phyloP scores from a whole-genome alignment of 2,797 vertebrate genomes.

The Naso thynnoides region DNA sequence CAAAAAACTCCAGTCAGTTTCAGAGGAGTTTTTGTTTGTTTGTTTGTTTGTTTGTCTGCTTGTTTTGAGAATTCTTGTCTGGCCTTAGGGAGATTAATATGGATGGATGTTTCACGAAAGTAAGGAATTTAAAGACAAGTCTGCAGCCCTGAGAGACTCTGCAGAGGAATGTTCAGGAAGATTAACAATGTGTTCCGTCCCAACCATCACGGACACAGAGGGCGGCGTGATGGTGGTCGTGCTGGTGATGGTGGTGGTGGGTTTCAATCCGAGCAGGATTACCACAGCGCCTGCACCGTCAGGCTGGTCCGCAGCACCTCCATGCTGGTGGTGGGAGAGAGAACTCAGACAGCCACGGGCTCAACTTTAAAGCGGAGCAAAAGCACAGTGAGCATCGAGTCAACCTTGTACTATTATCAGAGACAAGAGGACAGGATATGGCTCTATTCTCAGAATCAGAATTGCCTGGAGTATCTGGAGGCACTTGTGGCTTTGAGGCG shows the following conservation, averaged over 20 bases:
- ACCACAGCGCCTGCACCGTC: conserved; percentile 86
- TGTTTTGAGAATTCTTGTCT: not conserved
- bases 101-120: conserved; percentile 23
- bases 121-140: not conserved
- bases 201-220: conserved; percentile 78
- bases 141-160: conserved; percentile 32
- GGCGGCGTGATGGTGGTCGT: conserved; percentile 39
- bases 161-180: conserved; percentile 91
- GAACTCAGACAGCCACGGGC: conserved; percentile 75
- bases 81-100: conserved; percentile 3
- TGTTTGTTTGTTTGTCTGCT: not conserved
- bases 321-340: conserved; percentile 90
- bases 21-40: not conserved
- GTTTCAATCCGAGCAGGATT: conserved; percentile 66
- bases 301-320: conserved; percentile 94
- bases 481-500: conserved; percentile 93
- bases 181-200: conserved; percentile 91
- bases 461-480: conserved; percentile 94
- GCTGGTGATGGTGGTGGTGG: conserved; percentile 23
- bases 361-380: conserved; percentile 90
- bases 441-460: conserved; percentile 92
- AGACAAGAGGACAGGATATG: conserved; percentile 92
- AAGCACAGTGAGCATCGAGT: conserved; percentile 90
- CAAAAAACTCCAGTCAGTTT: not conserved
- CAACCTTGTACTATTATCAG: conserved; percentile 85